Base-by-base conservation (phyloP, 2,113 vertebrate species). In the Podarcis raffonei region DNA sequence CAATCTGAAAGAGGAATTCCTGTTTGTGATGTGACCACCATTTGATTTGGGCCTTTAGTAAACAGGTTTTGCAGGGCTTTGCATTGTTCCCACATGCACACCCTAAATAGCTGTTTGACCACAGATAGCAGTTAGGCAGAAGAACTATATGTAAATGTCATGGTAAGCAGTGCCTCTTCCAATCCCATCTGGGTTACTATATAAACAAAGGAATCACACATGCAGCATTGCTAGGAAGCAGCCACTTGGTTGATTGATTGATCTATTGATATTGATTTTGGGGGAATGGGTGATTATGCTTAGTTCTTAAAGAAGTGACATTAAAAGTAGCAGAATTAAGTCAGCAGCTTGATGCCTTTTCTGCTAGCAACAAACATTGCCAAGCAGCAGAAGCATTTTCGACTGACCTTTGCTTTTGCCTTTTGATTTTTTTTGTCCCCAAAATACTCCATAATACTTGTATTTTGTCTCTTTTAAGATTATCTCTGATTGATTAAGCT, bases 401-500 rank as follows among this genome's bases (percentile, higher is more conserved):
- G 59, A 72, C 74, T 65, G 85, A 83, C 74, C 81, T 90, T 90
- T 90, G 85, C 68, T 71, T 83, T 32, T 79, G 65, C 74, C 62
- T 83, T 83, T 65, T 72, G 13, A n/a, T 65, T 20, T 1, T 69
- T 69, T 53, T 87, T 42, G 78, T 53, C 48, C 48, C 32, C 74
- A 77, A 77, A 23, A 59, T 23, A 6, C 77, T 0, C 0, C 15
- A 83, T 77, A 91, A 57, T 83, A 57, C 83, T 8, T 0, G 85
- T 80, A 37, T 53, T 91, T 65, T 89, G 85, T 42, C 84, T 90
- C 83, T 83, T 77, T 87, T 4, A 76, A 89, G 85, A 87, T 83
- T 68, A 72, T 79, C 86, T 79, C 57, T 75, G 85, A 48, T 66
- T 86, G 86, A 76, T 69, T 59, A 80, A 90, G 42, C 79, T 75